These are phyloP conservation scores for Petrolisthes manimaculis DNA, from an alignment of 2,888 invertebrate genomes.

Conservation along the genomic window DNA sequence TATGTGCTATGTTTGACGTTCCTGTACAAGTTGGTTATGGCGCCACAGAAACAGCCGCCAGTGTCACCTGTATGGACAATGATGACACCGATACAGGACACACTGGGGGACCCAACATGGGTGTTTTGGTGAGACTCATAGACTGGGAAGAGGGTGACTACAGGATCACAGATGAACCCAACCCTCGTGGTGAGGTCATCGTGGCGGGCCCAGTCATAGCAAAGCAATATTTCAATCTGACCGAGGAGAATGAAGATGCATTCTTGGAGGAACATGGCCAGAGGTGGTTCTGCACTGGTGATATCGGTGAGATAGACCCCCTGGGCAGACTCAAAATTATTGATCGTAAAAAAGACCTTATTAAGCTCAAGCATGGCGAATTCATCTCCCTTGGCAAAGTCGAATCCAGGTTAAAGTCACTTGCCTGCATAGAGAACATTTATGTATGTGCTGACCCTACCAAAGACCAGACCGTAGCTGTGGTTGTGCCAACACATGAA, in stretches of 20 bases:
- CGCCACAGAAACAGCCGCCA: constrained; percentile 95
- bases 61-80: constrained; percentile 75
- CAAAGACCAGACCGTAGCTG: constrained; percentile 87
- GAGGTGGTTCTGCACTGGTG: constrained; percentile 66
- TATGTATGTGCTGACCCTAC: constrained; percentile 94
- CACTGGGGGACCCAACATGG: constrained; percentile 89
- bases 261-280: constrained; percentile 63
- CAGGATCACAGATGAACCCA: constrained; percentile 78
- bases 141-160: constrained; percentile 97
- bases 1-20: constrained; percentile 90
- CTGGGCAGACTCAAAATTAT: constrained; percentile 63
- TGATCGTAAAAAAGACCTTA: constrained; percentile 96
- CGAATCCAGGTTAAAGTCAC: constrained; percentile 94
- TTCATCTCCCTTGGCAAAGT: constrained; percentile 97
- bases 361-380: constrained; percentile 97
- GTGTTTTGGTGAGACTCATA: constrained; percentile 85
- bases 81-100: constrained; percentile 82
- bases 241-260: constrained; percentile 63
- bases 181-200: constrained; percentile 65
- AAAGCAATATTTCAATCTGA: constrained; percentile 62
- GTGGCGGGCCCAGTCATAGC: constrained; percentile 65
- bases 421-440: constrained; percentile 94
- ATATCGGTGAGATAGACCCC: constrained; percentile 66
- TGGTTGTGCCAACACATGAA: constrained; percentile 83
- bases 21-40: constrained; percentile 95